Conservation (phyloP, 1,140 invertebrate genomes). For the Drosophila biarmipes region DNA sequence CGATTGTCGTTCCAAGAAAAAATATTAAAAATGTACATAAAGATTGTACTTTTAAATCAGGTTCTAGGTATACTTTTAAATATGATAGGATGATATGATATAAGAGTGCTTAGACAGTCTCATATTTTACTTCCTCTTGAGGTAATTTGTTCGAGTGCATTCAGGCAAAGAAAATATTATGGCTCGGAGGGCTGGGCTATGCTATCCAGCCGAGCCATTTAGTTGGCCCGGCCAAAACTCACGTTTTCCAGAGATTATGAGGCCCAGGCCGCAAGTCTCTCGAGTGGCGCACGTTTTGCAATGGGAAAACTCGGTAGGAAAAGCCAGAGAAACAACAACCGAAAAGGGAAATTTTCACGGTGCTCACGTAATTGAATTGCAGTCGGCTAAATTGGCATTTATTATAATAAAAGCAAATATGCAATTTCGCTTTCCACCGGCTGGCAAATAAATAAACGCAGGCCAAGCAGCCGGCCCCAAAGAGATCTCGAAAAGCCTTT, state of each 20-base stretch:
- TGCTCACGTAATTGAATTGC: slow-evolving; percentile 82
- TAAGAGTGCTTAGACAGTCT: too few species aligned
- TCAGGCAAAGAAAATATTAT: slow-evolving; percentile 43
- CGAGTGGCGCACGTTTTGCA: slow-evolving; percentile 62
- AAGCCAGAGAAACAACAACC: slow-evolving; percentile 31
- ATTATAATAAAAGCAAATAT: slow-evolving; percentile 83
- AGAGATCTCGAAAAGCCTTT: slow-evolving; percentile 13
- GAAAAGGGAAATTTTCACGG: slow-evolving; percentile 77
- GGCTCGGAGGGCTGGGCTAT: slow-evolving; percentile 43
- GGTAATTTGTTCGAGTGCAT: neutral
- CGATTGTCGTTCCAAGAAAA: neutral
- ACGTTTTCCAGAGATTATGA: slow-evolving; percentile 77
- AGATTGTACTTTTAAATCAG: too few species aligned
- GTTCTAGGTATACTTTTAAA: too few species aligned
- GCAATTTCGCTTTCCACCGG: slow-evolving; percentile 69
- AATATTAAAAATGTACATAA: neutral
- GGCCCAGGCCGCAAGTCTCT: slow-evolving; percentile 26
- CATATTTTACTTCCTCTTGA: neutral
- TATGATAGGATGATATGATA: too few species aligned
- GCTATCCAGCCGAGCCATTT: slow-evolving; percentile 48
- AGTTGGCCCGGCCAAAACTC: slow-evolving; percentile 51
- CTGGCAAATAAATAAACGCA: slow-evolving; percentile 42
- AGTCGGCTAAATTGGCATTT: slow-evolving; percentile 81
- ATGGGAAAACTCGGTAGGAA: slow-evolving; percentile 41
- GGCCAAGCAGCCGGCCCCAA: slow-evolving; percentile 5